A percentile compares a stretch with the other conserved stretches of the same genome.
Evolutionary conservation across 2,797 vertebrate genomes (phyloP).

Genomic region (Pempheris klunzingeri): DNA sequence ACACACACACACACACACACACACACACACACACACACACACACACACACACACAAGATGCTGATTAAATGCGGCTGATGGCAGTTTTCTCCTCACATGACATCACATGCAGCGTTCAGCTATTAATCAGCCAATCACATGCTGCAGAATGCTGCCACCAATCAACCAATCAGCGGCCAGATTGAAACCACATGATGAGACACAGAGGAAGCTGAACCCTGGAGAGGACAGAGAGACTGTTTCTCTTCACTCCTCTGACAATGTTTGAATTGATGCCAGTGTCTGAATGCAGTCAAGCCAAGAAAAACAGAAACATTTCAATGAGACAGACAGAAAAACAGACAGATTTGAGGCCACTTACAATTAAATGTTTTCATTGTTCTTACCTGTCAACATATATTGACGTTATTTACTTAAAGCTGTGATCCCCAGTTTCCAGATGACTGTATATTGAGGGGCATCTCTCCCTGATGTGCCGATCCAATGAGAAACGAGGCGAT

Average conservation of each 20-base stretch:
- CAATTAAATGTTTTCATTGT: too few relatives aligned
- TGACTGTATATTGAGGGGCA: too few relatives aligned
- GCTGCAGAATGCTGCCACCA: conserved; percentile 57
- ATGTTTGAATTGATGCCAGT: too few relatives aligned
- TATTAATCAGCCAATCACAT: conserved; percentile 63
- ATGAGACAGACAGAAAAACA: background rate
- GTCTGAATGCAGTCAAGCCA: background rate
- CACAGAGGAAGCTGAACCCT: background rate
- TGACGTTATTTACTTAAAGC: too few relatives aligned
- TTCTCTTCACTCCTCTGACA: background rate
- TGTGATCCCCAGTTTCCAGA: too few relatives aligned
- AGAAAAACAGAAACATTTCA: background rate
- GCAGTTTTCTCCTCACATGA: conserved; percentile 64
- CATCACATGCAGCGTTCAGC: conserved; percentile 48
- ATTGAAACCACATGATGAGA: conserved; percentile 48
- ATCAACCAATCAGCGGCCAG: conserved; percentile 71
- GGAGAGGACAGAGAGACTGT: background rate
- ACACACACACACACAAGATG: conserved; percentile 6
- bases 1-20: background rate
- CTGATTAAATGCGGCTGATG: conserved; percentile 60
- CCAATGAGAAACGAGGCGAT: too few relatives aligned
- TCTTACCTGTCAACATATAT: too few relatives aligned
- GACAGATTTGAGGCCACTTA: background rate
- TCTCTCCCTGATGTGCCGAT: too few relatives aligned
- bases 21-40: conserved; percentile 19